A percentile compares a stretch with the other conserved stretches of the same genome.
Evolutionary conservation across 2,888 invertebrate genomes (phyloP).

Genomic region (Trilocha varians): DNA sequence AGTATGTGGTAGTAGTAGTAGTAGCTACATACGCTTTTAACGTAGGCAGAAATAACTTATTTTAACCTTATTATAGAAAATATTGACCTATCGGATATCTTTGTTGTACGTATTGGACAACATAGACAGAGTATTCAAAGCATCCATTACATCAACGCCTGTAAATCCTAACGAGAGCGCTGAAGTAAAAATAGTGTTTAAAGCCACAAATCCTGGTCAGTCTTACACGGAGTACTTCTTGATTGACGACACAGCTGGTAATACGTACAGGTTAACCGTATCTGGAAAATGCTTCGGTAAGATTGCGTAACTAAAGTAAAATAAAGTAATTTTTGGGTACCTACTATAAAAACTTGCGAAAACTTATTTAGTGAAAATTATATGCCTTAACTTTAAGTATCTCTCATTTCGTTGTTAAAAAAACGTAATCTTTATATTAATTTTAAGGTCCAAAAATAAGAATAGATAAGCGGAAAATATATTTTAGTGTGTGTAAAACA

Average conservation of each 20-base stretch:
- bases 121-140: slow-evolving; percentile 52
- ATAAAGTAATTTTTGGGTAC: no score
- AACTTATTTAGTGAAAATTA: no score
- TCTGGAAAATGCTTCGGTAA: slow-evolving; percentile 55
- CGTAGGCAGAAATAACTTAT: not conserved
- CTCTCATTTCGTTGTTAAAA: not conserved
- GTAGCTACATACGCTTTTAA: not conserved
- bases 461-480: slow-evolving; percentile 37
- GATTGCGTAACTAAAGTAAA: slow-evolving; percentile 4
- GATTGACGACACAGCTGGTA: slow-evolving; percentile 46
- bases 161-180: slow-evolving; percentile 37
- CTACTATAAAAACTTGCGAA: no score
- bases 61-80: slow-evolving; percentile 22
- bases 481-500: slow-evolving; percentile 48
- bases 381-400: no score
- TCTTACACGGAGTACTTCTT: slow-evolving; percentile 58
- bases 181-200: slow-evolving; percentile 39
- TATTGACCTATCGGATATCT: slow-evolving; percentile 43
- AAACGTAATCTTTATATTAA: not conserved
- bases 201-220: slow-evolving; percentile 44
- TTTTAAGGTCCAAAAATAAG: slow-evolving; percentile 46
- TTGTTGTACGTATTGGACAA: slow-evolving; percentile 45
- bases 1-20: no score
- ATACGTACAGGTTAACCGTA: slow-evolving; percentile 44
- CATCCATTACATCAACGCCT: slow-evolving; percentile 35